phyloP scores from a whole-genome alignment of 2,797 vertebrate species.

The Sarcophilus harrisii region DNA sequence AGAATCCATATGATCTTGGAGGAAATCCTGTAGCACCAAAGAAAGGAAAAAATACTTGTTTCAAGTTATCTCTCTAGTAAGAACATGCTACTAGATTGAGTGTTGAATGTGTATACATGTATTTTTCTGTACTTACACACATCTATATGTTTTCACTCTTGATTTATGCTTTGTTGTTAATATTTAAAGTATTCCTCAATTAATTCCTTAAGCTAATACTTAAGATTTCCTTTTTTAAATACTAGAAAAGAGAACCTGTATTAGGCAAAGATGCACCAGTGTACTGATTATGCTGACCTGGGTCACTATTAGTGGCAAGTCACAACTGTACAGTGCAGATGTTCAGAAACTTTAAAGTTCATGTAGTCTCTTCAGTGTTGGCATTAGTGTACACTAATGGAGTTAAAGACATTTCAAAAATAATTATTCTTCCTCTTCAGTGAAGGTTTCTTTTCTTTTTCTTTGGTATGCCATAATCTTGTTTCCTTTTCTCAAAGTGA shows the following conservation, averaged over 20 bases:
- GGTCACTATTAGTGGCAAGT: neutral
- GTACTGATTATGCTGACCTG: neutral
- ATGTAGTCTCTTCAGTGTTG: neutral
- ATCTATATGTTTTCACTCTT: neutral
- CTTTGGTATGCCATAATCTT: neutral
- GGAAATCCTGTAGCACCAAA: neutral
- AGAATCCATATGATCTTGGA: neutral
- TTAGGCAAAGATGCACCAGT: neutral
- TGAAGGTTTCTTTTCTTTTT: neutral
- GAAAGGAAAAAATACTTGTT: neutral
- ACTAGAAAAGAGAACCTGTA: constrained; percentile 1
- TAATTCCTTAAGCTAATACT: neutral
- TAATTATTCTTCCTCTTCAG: neutral
- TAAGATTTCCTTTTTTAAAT: constrained; percentile 54
- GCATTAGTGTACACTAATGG: neutral
- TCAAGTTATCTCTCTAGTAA: neutral
- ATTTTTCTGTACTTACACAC: neutral
- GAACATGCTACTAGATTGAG: neutral
- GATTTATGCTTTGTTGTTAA: constrained; percentile 27
- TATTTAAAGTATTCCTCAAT: constrained; percentile 22
- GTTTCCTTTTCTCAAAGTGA: neutral
- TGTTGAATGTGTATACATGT: neutral
- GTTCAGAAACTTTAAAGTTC: constrained; percentile 14
- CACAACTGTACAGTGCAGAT: neutral
- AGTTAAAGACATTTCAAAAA: neutral